phyloP scores from a whole-genome alignment of 2,113 vertebrate genomes.

The Arenaria interpres region DNA sequence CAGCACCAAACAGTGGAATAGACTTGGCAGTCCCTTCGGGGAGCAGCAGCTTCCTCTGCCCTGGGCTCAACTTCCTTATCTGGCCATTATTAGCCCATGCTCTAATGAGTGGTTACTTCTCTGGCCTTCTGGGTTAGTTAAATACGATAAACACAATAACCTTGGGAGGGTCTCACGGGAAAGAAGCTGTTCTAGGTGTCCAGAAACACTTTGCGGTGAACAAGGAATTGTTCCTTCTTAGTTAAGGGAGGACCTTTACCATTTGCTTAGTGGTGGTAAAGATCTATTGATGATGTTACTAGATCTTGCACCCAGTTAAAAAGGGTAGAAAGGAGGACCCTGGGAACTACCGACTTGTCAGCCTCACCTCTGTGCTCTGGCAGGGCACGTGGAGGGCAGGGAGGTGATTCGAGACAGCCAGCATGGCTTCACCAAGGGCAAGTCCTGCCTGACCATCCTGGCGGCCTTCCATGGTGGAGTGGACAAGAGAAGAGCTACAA shows the following conservation, averaged over 20 bases:
- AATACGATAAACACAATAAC: not conserved
- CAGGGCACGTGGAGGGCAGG: not conserved
- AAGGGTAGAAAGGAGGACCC: no score
- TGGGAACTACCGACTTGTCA: not conserved
- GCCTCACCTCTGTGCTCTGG: not conserved
- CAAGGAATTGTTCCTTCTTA: not conserved
- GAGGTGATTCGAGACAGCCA: not conserved
- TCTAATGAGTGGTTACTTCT: not conserved
- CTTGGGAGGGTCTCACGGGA: not conserved
- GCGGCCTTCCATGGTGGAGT: not conserved
- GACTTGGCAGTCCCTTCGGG: not conserved
- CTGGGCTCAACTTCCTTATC: not conserved
- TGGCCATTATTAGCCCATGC: not conserved
- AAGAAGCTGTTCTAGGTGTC: not conserved
- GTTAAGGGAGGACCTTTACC: not conserved
- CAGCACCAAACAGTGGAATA: not conserved
- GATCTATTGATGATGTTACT: not conserved
- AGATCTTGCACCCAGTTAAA: not conserved
- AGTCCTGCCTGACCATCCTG: not conserved
- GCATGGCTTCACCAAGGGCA: not conserved
- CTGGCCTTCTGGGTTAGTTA: not conserved
- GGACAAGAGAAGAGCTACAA: not conserved
- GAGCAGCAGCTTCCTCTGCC: slow-evolving; percentile 3
- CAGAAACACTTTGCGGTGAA: not conserved
- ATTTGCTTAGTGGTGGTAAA: not conserved